Evolutionary conservation across 2,797 vertebrate species (phyloP), one percentile per base, ranked within the genome.

Genomic region (Lepus townsendii): DNA sequence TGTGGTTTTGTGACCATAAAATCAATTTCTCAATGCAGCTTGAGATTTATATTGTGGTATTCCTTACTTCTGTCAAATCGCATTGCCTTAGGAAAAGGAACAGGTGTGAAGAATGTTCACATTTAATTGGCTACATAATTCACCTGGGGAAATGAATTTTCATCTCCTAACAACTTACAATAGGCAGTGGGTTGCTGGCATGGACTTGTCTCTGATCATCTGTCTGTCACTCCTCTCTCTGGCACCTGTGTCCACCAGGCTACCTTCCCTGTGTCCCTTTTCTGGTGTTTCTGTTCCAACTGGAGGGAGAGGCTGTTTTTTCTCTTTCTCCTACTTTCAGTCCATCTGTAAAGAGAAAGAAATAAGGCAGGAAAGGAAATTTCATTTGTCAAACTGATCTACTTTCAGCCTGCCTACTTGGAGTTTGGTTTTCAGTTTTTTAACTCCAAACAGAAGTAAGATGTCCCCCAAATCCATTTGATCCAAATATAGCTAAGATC

Each of bases 341-440:
- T 66, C 71, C 20, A 63, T 72, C 38, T 92, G 38, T 32, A 89
- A 95, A 76, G 30, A 24, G 76, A 94, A 91, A 89, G 32, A 84
- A 82, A 38, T 27, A 91, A 22, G 42, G 50, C 12, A 72, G 52
- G 17, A 57, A 50, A 79, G 38, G 47, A 77, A 84, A 11, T 93
- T 83, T 50, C 65, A 50, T 32, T 80, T 75, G 57, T 88, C 78
- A 93, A 62, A 72, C 80, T 84, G 54, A 83, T 73, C 63, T 62
- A 26, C 30, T 50, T 79, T 83, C 88, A 30, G 11, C n/a, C 54
- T 91, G 66, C 32, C 52, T 71, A 50, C 38, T 35, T 66, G 3
- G 42, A 78, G 57, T 27, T 20, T 60, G 12, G 35, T 57, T 82
- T 73, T 50, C 8, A 26, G 68, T 65, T 38, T 76, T 66, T 85